Percentiles rank a stretch among this genome's conserved stretches.
Conservation (phyloP, 2,113 vertebrate genomes). For the Columba livia region DNA sequence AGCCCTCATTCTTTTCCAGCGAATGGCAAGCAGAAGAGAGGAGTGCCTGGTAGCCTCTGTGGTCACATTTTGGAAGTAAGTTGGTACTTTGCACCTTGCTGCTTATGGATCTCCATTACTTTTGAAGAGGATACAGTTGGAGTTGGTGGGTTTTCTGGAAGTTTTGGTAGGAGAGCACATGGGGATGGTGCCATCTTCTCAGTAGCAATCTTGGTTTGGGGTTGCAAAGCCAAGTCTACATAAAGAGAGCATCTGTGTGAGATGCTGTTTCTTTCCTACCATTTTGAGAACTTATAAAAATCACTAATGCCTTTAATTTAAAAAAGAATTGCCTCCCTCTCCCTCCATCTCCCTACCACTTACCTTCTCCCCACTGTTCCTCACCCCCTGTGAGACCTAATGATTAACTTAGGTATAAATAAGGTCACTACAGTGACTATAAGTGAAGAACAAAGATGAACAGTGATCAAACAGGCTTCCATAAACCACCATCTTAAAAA, state of each 20-base stretch:
- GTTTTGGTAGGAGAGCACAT: not conserved
- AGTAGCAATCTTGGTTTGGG: fast-evolving
- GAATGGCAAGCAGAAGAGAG: not conserved
- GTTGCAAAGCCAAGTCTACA: not conserved
- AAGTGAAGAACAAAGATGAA: not conserved
- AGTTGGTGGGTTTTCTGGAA: not conserved
- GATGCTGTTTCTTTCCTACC: not conserved
- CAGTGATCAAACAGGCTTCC: not conserved
- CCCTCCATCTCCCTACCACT: fast-evolving
- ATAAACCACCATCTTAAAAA: not conserved
- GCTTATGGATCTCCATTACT: fast-evolving
- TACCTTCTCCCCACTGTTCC: not conserved
- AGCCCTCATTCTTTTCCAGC: not conserved
- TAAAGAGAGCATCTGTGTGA: not conserved
- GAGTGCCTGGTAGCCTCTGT: not conserved
- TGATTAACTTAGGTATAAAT: slow-evolving; percentile 20
- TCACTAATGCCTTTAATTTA: not conserved
- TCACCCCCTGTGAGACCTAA: not conserved
- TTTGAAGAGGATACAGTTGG: not conserved
- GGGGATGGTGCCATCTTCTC: not conserved
- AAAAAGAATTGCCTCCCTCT: not conserved
- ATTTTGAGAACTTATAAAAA: not conserved
- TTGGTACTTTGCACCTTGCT: not conserved
- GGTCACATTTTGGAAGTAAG: not conserved
- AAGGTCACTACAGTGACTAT: not conserved